A percentile compares a stretch with the other conserved stretches of the same genome.
These are phyloP conservation scores for Heterodera filipjevi DNA, from an alignment of 2,888 invertebrate species.

Conservation along the genomic window DNA sequence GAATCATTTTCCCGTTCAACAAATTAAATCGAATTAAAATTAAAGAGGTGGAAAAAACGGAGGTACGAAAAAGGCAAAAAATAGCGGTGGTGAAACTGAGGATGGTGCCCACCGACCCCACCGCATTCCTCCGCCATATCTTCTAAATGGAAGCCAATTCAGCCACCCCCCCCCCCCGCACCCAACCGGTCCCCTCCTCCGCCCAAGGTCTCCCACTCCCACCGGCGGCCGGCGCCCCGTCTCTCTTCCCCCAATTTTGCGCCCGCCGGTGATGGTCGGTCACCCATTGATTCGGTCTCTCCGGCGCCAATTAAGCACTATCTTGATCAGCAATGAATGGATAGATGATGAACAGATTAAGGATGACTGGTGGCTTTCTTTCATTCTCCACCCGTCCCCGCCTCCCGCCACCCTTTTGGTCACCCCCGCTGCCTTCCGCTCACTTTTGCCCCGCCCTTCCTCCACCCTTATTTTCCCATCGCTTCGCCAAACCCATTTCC, in stretches of 20 bases:
- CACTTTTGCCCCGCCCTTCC: too few species aligned
- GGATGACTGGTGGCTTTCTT: not conserved
- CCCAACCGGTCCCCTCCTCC: not conserved
- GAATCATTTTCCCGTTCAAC: not conserved
- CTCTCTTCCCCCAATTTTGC: not conserved
- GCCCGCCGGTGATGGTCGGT: not conserved
- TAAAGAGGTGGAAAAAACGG: too few species aligned
- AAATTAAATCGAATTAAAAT: not conserved
- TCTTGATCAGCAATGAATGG: not conserved
- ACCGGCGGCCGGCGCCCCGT: too few species aligned
- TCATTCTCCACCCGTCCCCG: too few species aligned
- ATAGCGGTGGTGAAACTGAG: not conserved
- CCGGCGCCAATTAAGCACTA: constrained; percentile 13
- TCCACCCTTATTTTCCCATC: not conserved
- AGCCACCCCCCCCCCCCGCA: not conserved
- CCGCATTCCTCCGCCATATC: not conserved
- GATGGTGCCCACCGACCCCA: not conserved
- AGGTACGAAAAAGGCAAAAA: not conserved
- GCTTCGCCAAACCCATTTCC: not conserved
- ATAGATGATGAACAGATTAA: not conserved
- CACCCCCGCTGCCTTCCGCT: too few species aligned
- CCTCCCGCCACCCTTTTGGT: not conserved
- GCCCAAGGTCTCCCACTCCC: too few species aligned
- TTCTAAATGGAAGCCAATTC: not conserved
- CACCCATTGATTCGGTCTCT: constrained; percentile 8